Base-by-base conservation (phyloP, 2,797 vertebrate genomes). In the Allobates femoralis region DNA sequence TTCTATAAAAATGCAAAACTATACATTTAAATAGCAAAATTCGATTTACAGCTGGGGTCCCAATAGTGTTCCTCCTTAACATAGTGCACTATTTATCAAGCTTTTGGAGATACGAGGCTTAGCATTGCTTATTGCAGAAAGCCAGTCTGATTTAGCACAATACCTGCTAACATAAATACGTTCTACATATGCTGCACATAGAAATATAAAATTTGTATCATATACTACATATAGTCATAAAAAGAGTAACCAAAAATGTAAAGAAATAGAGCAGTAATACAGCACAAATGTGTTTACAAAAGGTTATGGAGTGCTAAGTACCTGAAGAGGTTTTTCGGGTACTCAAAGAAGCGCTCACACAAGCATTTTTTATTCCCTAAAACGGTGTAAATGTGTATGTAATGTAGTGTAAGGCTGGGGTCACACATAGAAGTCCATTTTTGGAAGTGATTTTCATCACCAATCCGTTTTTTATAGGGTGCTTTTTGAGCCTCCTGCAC, bases 21-120 rank as follows among this genome's bases (percentile, higher is more conserved):
- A 46, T 60, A 18, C 41, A 18, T 1, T 23, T 56, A 55, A 15
- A 56, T 41, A 71, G 34, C 32, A 34, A 37, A 8, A 79, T 62
- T 62, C n/a, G 53, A 62, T 37, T 16, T 32, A 16, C 81, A 83
- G 30, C 69, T 74, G 53, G 67, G 19, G 69, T 83, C 26, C 69
- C 32, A 77, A 79, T 37, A 55, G 3, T 56, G n/a, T 53, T 67
- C 73, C 23, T 83, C 67, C 71, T 69, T 83, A 74, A 74, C 58
- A 74, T 73, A 75, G 71, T 84, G 60, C 32, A 6, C 30, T 69
- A 53, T 85, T 88, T 85, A 81, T 81, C 78, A 88, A 85, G 53
- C 77, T 87, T 77, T 28, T 86, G 79, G 67, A 67, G 28, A 55
- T 53, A 19, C 23, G 6, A 34, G 30, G 23, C 32, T 30, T 67